Evolutionary conservation across 2,113 vertebrate genomes (phyloP), one percentile per base, ranked within the genome.

Genomic region (Blennius ocellaris): DNA sequence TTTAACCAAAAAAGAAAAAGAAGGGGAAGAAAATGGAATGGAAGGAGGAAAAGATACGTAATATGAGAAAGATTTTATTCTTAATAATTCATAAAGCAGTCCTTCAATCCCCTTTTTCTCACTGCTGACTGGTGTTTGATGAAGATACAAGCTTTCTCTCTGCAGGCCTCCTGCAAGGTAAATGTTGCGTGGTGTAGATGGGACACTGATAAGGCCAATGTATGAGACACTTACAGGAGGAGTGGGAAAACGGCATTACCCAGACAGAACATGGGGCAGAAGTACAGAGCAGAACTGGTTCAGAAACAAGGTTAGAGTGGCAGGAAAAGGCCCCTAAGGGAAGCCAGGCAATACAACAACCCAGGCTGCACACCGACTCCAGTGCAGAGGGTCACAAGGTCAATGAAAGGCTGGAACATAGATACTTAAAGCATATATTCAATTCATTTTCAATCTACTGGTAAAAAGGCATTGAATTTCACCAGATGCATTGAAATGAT

Each of bases 31-130:
- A 93, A 90, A 89, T 92, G 89, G 81, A 91, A 90, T 85, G 74
- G 87, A 87, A 90, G 78, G 79, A 92, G 87, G 91, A 92, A 90
- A 90, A 74, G 82, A 90, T 83, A 92, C 87, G 87, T 92, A 93
- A 93, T 95, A 86, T 82, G 87, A 92, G 93, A 94, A 94, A 93
- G 89, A 94, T 95, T 95, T 96, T 94, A 93, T 91, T 93, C 90
- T 95, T 92, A 95, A 96, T 95, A 94, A 95, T 95, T 95, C 89
- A 93, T 95, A 92, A 93, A 92, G 86, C 90, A 80, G 86, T 92
- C 89, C 88, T 90, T 94, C 93, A 87, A 87, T 93, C 89, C 92
- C 81, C 88, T 83, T 37, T 86, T 83, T 74, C 69, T 70, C 79
- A 83, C 88, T 90, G 88, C 93, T 92, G 90, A 91, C 91, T 89